Conservation (phyloP, 2,888 invertebrate genomes). For the Panopea generosa region DNA sequence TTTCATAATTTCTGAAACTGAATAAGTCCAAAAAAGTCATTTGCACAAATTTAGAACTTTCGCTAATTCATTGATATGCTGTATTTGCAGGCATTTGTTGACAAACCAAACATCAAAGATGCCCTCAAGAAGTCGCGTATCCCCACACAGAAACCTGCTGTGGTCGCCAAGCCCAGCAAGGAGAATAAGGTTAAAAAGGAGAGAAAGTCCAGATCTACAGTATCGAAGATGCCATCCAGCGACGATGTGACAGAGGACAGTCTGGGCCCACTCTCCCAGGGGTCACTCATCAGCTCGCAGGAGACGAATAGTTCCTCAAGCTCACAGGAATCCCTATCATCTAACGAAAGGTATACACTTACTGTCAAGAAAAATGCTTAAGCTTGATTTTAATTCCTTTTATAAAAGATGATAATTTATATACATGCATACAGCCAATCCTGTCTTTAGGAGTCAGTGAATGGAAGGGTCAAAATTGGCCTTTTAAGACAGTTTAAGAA, state of each 20-base stretch:
- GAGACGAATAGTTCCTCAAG: constrained; percentile 54
- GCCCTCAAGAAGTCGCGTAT: constrained; percentile 63
- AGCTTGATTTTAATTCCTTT: neutral
- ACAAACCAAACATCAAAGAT: constrained; percentile 62
- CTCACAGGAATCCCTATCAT: constrained; percentile 57
- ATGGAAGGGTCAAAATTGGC: too few species aligned
- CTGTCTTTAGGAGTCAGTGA: too few species aligned
- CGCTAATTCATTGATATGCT: too few species aligned
- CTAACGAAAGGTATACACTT: too few species aligned
- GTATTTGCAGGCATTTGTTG: constrained; percentile 63
- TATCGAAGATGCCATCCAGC: constrained; percentile 21
- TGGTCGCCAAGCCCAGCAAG: constrained; percentile 23
- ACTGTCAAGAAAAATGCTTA: too few species aligned
- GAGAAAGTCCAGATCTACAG: constrained; percentile 21
- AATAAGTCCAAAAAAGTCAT: too few species aligned
- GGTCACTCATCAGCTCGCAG: constrained; percentile 40
- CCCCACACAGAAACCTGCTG: constrained; percentile 29
- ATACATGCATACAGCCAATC: too few species aligned
- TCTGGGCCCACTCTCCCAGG: constrained; percentile 53
- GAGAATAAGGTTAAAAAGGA: constrained; percentile 49
- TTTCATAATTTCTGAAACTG: too few species aligned
- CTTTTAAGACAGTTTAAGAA: too few species aligned
- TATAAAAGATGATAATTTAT: too few species aligned
- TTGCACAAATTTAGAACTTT: too few species aligned
- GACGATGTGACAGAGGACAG: constrained; percentile 49